Evolutionary conservation across 1,140 invertebrate species (phyloP).

Genomic region (Thaumetopoea pityocampa): DNA sequence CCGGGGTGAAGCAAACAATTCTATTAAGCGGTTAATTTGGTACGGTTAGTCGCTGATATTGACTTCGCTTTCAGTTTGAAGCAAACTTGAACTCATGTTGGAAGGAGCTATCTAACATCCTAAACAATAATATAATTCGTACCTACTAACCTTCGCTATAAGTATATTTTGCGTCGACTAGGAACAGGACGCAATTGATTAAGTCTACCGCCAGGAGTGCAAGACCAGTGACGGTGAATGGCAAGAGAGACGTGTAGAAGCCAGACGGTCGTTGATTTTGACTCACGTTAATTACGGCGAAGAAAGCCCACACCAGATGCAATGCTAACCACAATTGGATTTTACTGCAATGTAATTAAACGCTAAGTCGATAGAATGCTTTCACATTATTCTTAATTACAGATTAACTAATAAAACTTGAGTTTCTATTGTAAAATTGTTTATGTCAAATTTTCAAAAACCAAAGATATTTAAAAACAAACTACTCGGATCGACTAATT

Average conservation of each 20-base stretch:
- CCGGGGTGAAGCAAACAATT: no score
- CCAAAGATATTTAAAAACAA: no score
- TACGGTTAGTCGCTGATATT: no score
- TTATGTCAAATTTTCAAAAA: not conserved
- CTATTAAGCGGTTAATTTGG: no score
- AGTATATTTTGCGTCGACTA: slow-evolving; percentile 34
- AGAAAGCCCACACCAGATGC: slow-evolving; percentile 41
- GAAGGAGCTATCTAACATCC: no score
- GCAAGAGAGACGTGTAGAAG: slow-evolving; percentile 37
- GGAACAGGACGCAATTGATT: slow-evolving; percentile 29
- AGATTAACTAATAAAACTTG: no score
- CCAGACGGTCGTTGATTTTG: slow-evolving; percentile 30
- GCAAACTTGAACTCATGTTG: no score
- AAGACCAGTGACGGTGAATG: slow-evolving; percentile 38
- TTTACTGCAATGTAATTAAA: slow-evolving; percentile 32
- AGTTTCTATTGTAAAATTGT: no score
- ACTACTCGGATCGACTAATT: no score
- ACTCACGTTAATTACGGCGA: slow-evolving; percentile 28
- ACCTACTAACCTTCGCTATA: slow-evolving; percentile 37
- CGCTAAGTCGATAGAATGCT: no score
- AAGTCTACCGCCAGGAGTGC: slow-evolving; percentile 35
- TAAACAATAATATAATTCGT: not conserved
- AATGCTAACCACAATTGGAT: slow-evolving; percentile 40
- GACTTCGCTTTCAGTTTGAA: no score
- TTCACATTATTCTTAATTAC: not conserved